Evolutionary conservation across 1,140 invertebrate species (phyloP), one percentile per base, ranked within the genome.

Genomic region (Bombus turneri): DNA sequence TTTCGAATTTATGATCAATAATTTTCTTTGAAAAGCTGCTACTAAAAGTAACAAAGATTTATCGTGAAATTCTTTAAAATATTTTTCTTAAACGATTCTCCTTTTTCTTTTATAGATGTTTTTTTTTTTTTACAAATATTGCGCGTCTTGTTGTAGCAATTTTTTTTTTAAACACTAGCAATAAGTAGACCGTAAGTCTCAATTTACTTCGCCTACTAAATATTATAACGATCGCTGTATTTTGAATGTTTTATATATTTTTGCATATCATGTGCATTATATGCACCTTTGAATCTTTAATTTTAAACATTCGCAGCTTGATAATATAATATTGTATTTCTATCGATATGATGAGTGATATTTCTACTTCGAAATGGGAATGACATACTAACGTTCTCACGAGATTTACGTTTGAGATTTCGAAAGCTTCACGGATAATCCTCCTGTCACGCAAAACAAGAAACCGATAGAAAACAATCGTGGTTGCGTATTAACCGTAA

Each of bases 391-490:
- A 39, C 18, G 34, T 69, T 39, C 18, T n/a, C 9, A 0, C 25
- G 37, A 25, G 18, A 41, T 28, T 28, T 39, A 13, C 12, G 1
- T 71, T 41, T 1, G 5, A 53, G 47, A 71, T 25, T n/a, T 41
- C 37, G 0, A 71, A 71, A 15, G 39, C 28, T 15, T 10, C 18
- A 4, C 1, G 15, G 41, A 74, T 62, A 39, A 77, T 64, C 28
- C 75, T 6, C 4, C 28, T 31, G 57, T 62, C 57, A 31, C 59
- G 37, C 13, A 2, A 73, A 34, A 64, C 12, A 72, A 41, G 68
- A 62, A 72, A 72, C 39, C 53, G 39, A 81, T 64, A 37, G 22
- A 37, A 39, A 74, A 82, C 57, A 64, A 73, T 68, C 37, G 22
- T 10, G n/a, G 59, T 47, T 53, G 43, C 28, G 34, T 68, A 76